Evolutionary conservation across 2,888 invertebrate genomes (phyloP).

Genomic region (Hoplodrina blanda): DNA sequence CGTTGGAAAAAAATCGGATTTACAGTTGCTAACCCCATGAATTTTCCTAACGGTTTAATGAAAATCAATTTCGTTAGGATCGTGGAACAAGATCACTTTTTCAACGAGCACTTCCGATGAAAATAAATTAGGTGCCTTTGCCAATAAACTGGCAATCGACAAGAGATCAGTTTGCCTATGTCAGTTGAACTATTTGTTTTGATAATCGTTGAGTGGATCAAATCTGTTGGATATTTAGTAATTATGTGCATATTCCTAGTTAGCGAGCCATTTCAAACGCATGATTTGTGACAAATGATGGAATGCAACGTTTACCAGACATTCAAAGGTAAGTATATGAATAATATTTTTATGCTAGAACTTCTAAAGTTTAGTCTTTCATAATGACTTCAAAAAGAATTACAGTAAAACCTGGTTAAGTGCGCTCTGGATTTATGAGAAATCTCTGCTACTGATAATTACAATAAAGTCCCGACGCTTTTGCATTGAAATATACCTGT

Average conservation of each 20-base stretch:
- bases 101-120: constrained; percentile 16
- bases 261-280: neutral
- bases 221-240: constrained; percentile 36
- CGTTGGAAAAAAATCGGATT: constrained; percentile 12
- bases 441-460: too few relatives aligned
- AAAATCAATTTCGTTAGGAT: constrained; percentile 38
- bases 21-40: constrained; percentile 19
- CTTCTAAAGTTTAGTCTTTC: neutral
- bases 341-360: neutral
- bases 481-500: too few relatives aligned
- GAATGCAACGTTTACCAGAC: neutral
- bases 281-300: constrained; percentile 1
- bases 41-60: constrained; percentile 35
- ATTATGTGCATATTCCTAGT: constrained; percentile 6
- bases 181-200: constrained; percentile 55
- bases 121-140: constrained; percentile 27
- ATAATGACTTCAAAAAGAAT: too few relatives aligned
- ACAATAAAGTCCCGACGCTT: too few relatives aligned
- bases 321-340: too few relatives aligned
- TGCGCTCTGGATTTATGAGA: too few relatives aligned
- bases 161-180: constrained; percentile 52
- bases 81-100: constrained; percentile 21
- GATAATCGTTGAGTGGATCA: constrained; percentile 42
- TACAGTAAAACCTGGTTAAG: too few relatives aligned
- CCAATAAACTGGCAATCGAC: constrained; percentile 39